phyloP scores from a whole-genome alignment of 1,140 invertebrate species.

The Meteorus sp. region DNA sequence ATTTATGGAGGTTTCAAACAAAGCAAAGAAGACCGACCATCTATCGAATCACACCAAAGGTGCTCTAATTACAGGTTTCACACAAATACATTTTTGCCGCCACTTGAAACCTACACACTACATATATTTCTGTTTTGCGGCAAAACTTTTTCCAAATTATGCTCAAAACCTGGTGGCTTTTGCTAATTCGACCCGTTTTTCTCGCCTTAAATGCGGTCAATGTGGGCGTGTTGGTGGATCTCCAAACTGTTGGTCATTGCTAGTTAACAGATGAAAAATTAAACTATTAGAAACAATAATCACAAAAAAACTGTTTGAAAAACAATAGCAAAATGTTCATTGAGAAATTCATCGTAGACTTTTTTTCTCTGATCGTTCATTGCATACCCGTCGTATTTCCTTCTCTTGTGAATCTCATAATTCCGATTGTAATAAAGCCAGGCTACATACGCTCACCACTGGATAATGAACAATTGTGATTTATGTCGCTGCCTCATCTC shows the following conservation, averaged over 20 bases:
- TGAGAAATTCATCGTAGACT: no score
- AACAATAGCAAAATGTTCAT: no score
- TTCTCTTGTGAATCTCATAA: no score
- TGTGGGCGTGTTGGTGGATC: background rate
- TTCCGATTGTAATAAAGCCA: background rate
- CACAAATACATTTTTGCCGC: slow-evolving; percentile 1
- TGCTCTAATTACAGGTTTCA: slow-evolving; percentile 52
- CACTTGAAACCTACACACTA: no score
- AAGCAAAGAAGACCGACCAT: slow-evolving; percentile 32
- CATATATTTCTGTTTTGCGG: no score
- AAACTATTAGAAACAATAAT: background rate
- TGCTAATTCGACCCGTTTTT: slow-evolving; percentile 13
- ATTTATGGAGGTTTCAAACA: slow-evolving; percentile 42
- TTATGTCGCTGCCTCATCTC: slow-evolving; percentile 26
- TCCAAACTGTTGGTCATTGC: background rate
- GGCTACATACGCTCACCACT: slow-evolving; percentile 2
- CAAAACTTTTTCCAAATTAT: slow-evolving; percentile 15
- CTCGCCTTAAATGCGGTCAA: slow-evolving; percentile 2
- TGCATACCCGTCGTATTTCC: background rate
- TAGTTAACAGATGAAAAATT: slow-evolving; percentile 1
- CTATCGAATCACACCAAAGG: slow-evolving; percentile 52
- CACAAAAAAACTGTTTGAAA: background rate
- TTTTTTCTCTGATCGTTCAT: background rate
- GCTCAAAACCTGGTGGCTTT: background rate
- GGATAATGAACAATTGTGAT: slow-evolving; percentile 32